Base-by-base conservation (phyloP, 2,888 invertebrate genomes). In the Monoplex corrugatus region DNA sequence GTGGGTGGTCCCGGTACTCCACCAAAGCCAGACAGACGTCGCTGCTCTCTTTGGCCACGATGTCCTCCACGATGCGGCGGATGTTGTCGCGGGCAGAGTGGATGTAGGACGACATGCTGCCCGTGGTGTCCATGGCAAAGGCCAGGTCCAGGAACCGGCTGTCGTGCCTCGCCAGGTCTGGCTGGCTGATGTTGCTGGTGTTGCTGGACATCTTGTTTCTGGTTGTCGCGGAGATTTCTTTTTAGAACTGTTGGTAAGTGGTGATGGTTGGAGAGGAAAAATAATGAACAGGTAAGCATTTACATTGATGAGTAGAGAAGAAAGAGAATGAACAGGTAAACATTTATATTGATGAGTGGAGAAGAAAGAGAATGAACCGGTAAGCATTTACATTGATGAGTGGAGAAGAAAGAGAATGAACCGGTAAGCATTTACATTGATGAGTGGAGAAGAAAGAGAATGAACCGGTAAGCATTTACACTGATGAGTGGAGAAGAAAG, bases 1-100 rank as follows among this genome's bases (percentile, higher is more conserved):
- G 95, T 5, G 95, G 95, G 83, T 95, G 95, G 90, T 95, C 95
- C 2, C 95, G 91, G 83, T 95, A 95, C 90, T 95, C 95, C 23
- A 95, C 94, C 32, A 95, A 89, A 3, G 95, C 95, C 83, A 95
- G 89, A 32, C 91, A 92, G n/a, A 95, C 92, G 87, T 95, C 94
- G 87, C 93, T 93, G 78, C 94, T 93, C 89, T 95, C 95, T 75
- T 91, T 92, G 6, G 94, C 91, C 10, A 95, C 94, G 57, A 95
- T 95, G 72, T 94, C 92, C 82, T 95, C 94, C 13, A 94, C 94
- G 88, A 95, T 95, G 63, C 90, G 91, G 35, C 94, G 91, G 86
- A 95, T 94, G 90, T 93, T 95, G 83, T 94, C 89, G 78, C 92
- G 90, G 2, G 95, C 95, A 32, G 92, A 92, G 13, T 93, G 75